Evolutionary conservation across 2,888 invertebrate species (phyloP), one percentile per base, ranked within the genome.

Genomic region (Phortica magna): DNA sequence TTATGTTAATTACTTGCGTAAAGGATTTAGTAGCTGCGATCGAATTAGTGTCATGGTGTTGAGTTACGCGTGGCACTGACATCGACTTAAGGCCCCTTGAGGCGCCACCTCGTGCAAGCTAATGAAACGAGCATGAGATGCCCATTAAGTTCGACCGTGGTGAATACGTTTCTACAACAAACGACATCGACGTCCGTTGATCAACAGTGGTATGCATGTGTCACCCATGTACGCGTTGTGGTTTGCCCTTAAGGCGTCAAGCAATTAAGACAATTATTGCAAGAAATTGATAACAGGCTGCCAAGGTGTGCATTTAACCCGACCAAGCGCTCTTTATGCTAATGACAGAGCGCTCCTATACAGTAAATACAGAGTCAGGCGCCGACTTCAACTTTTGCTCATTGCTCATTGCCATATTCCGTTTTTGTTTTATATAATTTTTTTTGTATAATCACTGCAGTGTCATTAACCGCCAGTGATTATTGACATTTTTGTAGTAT

Each of bases 401-500:
- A 64, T 31, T 64, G 39, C 43, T 70, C 19, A 31, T 55, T 31
- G 70, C 2, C 31, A 31, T 67, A 61, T 55, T 1, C 53, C 53
- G 17, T 71, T 71, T 12, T 71, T 53, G 19, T 71, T 70, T 17
- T 53, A 67, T 6, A 17, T 68, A 17, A 10, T 68, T 9, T 68
- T 68, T 48, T n/a, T 22, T 68, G 17, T 43, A 31, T 31, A 6
- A 55, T 48, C 43, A 12, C 48, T 4, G 17, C 70, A 71, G 53
- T 71, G 84, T 83, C 87, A 84, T 83, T 82, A 83, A 76, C 82
- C 82, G 76, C 39, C 43, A 79, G 72, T 78, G 73, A 78, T 80
- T 80, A 81, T 79, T 80, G 76, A 79, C 81, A 82, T 76, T 81
- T 74, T 61, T 68, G 43, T 12, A 17, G 71, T 70, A 43, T 75